Conservation (phyloP, 2,113 vertebrate genomes). For the Addax nasomaculatus region DNA sequence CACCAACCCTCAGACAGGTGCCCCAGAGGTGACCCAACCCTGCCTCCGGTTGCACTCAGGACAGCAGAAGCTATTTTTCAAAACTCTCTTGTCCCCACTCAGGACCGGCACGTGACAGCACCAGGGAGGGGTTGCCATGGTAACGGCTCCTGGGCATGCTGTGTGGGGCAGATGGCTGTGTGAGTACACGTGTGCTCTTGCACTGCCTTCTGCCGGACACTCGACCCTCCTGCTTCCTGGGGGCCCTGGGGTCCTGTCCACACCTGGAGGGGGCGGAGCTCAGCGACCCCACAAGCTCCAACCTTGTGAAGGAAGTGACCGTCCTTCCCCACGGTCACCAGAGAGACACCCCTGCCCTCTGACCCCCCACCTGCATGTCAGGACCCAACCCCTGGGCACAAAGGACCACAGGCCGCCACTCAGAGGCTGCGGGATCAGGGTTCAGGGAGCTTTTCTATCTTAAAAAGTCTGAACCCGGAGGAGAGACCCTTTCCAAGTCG, state of each 20-base stretch:
- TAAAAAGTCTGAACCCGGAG: neutral
- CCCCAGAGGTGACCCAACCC: neutral
- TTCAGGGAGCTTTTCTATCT: neutral
- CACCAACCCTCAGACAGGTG: neutral
- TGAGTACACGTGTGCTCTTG: neutral
- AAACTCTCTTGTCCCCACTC: neutral
- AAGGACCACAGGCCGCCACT: accelerated
- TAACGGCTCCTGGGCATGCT: neutral
- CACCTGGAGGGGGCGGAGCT: neutral
- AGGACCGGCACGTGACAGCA: neutral
- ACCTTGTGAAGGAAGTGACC: neutral
- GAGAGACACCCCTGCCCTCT: neutral
- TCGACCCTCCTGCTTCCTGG: neutral
- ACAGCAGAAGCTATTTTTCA: neutral
- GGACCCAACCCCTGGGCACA: neutral
- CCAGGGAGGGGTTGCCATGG: neutral
- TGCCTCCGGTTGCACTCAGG: neutral
- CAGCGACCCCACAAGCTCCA: neutral
- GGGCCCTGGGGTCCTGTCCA: neutral
- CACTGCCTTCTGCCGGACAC: neutral
- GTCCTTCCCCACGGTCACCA: neutral
- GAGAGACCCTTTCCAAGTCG: neutral
- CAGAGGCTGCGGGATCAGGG: neutral
- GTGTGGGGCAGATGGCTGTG: accelerated
- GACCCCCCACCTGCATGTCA: neutral